Base-by-base conservation (phyloP, 2,113 vertebrate species). In the Prionailurus bengalensis region DNA sequence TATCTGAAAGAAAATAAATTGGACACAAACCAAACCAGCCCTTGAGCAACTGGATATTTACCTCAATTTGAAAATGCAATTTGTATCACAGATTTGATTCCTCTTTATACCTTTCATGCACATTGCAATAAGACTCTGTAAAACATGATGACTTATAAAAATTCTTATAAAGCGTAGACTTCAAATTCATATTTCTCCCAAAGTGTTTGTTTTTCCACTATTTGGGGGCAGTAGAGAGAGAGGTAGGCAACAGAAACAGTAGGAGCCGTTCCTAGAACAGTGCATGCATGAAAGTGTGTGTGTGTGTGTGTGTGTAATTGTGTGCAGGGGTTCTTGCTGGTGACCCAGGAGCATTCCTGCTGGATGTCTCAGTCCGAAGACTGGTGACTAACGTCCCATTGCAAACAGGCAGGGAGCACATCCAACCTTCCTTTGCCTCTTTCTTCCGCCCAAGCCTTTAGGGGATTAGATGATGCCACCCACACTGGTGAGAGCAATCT, bases 1-100 rank as follows among this genome's bases (percentile, higher is more conserved):
- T 63, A 39, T 87, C 45, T 94, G 85, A 84, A 79, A 86, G 73
- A 45, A 96, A 92, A 91, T 4, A 71, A 25, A 92, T 23, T 82
- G 11, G 48, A 23, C 68, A 36, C 66, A 71, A n/a, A 84, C 31
- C 53, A 73, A 68, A 84, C 73, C 81, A 80, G 48, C 39, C 63
- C 83, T 45, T 51, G 78, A 89, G 53, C 16, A 45, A 27, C 19
- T 70, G 63, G 16, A 48, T 68, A 36, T 91, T 88, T 66, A 45
- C 13, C 27, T 88, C 86, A 45, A 31, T 61, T 68, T 45, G 80
- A 89, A 91, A 88, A 82, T 9, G 19, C n/a, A 68, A 21, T 25
- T 45, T 66, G 45, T 23, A 71, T 79, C 53, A 36, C 39, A 55
- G 45, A 42, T 42, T 82, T 65, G 86, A 68, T 81, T 95, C 25